phyloP scores from a whole-genome alignment of 2,888 invertebrate species.

The Cephus nigrinus region DNA sequence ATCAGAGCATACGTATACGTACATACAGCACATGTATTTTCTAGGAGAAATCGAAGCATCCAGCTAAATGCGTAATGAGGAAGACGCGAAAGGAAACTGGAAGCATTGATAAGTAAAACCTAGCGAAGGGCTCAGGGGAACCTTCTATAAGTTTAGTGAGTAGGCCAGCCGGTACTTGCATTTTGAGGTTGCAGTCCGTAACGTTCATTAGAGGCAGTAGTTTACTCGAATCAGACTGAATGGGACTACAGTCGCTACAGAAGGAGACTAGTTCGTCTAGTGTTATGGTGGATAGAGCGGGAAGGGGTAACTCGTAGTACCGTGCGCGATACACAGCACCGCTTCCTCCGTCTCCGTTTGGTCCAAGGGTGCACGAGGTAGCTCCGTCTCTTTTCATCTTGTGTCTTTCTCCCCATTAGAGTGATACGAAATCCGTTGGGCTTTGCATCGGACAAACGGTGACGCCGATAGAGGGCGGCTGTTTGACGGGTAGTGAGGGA shows the following conservation, averaged over 20 bases:
- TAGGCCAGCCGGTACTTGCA: conserved; percentile 37
- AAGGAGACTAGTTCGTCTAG: not conserved
- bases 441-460: not conserved
- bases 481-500: not conserved
- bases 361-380: not conserved
- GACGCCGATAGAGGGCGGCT: not conserved
- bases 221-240: conserved; percentile 38
- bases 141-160: not conserved
- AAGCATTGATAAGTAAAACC: too few species aligned
- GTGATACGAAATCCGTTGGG: not conserved
- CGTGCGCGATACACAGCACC: not conserved
- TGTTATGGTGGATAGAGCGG: not conserved
- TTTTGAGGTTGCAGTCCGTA: conserved; percentile 54
- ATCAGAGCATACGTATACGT: too few species aligned
- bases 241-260: not conserved
- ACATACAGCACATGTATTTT: too few species aligned
- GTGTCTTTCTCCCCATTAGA: not conserved
- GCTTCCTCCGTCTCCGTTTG: not conserved
- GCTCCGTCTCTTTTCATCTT: not conserved
- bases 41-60: too few species aligned
- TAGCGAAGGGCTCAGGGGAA: not conserved
- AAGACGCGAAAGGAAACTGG: too few species aligned
- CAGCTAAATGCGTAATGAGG: too few species aligned
- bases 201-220: conserved; percentile 58
- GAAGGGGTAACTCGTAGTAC: not conserved